Base-by-base conservation (phyloP, 2,888 invertebrate genomes). In the Platypus cylindrus region DNA sequence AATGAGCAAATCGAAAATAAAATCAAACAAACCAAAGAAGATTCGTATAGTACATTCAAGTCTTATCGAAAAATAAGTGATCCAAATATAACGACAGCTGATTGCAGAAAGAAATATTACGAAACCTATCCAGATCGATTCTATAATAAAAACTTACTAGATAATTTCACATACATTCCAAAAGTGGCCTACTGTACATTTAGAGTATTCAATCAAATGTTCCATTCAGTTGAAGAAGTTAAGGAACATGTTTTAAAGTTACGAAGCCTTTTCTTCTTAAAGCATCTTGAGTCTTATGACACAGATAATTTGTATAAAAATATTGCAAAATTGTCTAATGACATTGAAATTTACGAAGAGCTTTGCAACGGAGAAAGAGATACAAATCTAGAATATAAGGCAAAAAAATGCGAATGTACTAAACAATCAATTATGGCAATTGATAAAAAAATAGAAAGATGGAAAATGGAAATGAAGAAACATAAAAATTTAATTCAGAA, bases 381-480 rank as follows among this genome's bases (percentile, higher is more conserved):
- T 16, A 23, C n/a, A 13, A 15, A 25, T 3, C 17, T 22, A 22
- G 29, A 27, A 20, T 8, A 4, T 14, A 34, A 30, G n/a, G 24
- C 14, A 13, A 40, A 20, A 17, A 34, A 30, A 9, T 46, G 46
- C 30, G 34, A 20, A 25, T 49, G 47, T 17, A 16, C 28, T 1
- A 36, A 40, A 29, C 18, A 35, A n/a, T n/a, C n/a, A n/a, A 45
- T 34, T 16, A 22, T 35, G 14, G 38, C 38, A 3, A 43, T 45
- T 20, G 18, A 38, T 1, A 46, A 46, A 9, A 50, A 48, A 37
- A 45, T 49, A 15, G 12, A 25, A 5, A 30, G 34, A 5, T 51
- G 49, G 51, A 40, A 30, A 33, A 33, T 36, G 3, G 36, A 37
- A 25, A 44, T 45, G 22, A 29, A 36, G 2, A 43, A 42, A 17